Evolutionary conservation across 2,797 vertebrate species (phyloP), one percentile per base, ranked within the genome.

Genomic region (Hydrophis major): DNA sequence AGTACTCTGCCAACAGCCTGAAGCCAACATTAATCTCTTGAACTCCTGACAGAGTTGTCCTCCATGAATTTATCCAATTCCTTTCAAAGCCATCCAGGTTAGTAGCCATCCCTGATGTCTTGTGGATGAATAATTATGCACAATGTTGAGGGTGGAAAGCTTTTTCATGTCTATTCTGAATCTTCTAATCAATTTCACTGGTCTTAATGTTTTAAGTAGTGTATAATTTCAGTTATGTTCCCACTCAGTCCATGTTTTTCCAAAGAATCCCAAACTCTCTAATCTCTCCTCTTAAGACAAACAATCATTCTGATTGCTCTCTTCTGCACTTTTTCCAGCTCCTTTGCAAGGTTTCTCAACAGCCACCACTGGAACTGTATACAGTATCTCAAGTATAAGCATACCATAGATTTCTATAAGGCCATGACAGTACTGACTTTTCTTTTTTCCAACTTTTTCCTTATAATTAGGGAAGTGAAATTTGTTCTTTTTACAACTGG

Each of bases 71-170:
- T 42, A 42, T 78, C 69, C 32, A 11, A 42, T 78, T 78, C 37
- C 18, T 78, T 78, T 78, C 37, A 42, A 78, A 42, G 66, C n/a
- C n/a, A 74, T 74, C 16, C 6, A 32, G 32, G 37, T 78, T 78
- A 78, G 37, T 78, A 18, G 37, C 8, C 18, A 42, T 78, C 8
- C 7, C 16, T 1, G 1, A 42, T 78, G 37, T 42, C 37, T 78
- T 78, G 8, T 11, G 74, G 3, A 42, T 22, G 4, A 42, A 47
- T 22, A 78, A 78, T 78, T 78, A 47, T 78, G 37, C 37, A 47
- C 3, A 7, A 20, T 1, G 0, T 12, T 8, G 16, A 1, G 18
- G 8, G 0, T 14, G 28, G 12, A 14, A 74, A 8, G 14, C 18
- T 25, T 78, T 78, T 78, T 47, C 8, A 4, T 78, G 74, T 78